These are phyloP conservation scores for Tragelaphus imberbis DNA, from an alignment of 2,113 vertebrate species.

Conservation along the genomic window DNA sequence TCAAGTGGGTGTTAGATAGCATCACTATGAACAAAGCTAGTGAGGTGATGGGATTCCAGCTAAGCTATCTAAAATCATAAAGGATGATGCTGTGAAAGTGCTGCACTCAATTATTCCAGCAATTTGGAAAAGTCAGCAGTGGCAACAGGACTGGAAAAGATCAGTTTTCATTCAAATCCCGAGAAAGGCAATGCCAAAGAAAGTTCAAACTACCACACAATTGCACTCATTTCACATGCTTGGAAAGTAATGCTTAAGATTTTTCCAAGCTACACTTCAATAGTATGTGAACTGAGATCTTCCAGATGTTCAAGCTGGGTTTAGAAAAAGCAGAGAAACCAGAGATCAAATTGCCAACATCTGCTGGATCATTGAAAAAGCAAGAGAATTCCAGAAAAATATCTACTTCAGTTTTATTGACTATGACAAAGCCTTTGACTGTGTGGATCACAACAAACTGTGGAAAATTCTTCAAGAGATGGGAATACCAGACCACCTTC, in stretches of 20 bases:
- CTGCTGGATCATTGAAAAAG: neutral
- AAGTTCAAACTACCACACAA: neutral
- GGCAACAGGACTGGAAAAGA: neutral
- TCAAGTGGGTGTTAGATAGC: neutral
- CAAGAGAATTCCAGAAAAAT: neutral
- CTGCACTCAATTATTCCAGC: neutral
- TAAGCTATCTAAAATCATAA: neutral
- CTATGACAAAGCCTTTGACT: neutral
- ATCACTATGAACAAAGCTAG: neutral
- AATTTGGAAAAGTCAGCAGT: neutral
- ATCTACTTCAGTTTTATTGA: neutral
- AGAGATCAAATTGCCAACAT: neutral
- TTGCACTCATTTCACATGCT: neutral
- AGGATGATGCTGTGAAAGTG: neutral
- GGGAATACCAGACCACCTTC: neutral
- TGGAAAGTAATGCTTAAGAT: neutral
- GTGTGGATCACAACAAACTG: neutral
- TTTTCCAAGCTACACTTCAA: neutral
- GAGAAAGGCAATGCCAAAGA: neutral
- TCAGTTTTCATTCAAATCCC: neutral
- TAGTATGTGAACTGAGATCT: neutral
- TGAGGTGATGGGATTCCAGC: neutral
- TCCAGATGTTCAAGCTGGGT: neutral
- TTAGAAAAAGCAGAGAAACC: neutral
- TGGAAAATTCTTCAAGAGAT: neutral